Evolutionary conservation across 2,797 vertebrate genomes (phyloP).

Genomic region (Lutra lutra): DNA sequence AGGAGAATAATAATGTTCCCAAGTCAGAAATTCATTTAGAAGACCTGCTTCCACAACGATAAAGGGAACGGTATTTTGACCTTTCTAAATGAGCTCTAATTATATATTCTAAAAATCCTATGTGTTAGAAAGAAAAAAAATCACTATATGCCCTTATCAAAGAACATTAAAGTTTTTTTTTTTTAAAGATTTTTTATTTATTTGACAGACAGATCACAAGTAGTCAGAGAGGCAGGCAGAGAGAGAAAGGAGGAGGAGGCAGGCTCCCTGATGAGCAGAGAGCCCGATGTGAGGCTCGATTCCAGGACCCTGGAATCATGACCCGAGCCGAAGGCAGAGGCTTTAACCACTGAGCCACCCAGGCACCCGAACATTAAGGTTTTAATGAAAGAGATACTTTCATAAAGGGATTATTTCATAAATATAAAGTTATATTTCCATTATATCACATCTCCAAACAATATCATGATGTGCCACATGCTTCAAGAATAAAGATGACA

Average conservation of each 20-base stretch:
- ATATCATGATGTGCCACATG: not conserved
- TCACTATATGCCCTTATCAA: constrained; percentile 7
- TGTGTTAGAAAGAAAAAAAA: not conserved
- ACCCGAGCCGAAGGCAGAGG: too few relatives aligned
- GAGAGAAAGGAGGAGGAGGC: too few relatives aligned
- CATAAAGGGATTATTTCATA: not conserved
- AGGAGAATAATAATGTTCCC: not conserved
- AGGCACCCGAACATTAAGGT: not conserved
- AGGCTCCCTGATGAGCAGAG: too few relatives aligned
- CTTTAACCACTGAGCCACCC: too few relatives aligned
- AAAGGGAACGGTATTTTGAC: not conserved
- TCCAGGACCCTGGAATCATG: too few relatives aligned
- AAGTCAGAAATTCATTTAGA: not conserved
- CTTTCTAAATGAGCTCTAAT: not conserved
- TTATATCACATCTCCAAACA: not conserved
- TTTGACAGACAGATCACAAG: too few relatives aligned
- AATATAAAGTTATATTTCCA: constrained; percentile 2
- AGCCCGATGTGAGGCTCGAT: too few relatives aligned
- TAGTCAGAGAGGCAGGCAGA: too few relatives aligned
- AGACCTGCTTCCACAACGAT: not conserved
- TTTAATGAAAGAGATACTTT: not conserved
- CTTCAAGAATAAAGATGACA: not conserved
- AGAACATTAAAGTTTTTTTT: not conserved
- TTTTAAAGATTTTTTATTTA: too few relatives aligned
- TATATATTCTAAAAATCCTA: not conserved